phyloP scores from a whole-genome alignment of 35 echinoderm and acorn worm species.

The Nesometra sesokonis region DNA sequence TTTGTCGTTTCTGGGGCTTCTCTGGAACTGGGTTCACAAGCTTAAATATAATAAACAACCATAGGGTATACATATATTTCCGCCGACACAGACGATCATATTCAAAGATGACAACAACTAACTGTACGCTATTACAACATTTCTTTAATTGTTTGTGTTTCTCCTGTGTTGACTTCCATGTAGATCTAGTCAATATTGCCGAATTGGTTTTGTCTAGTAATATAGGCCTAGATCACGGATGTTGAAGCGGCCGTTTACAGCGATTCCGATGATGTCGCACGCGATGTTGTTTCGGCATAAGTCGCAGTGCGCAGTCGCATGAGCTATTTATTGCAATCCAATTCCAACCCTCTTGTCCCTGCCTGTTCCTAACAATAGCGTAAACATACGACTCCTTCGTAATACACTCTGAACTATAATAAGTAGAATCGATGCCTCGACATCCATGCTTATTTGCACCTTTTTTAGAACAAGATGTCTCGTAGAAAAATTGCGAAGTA shows the following conservation, averaged over 20 bases:
- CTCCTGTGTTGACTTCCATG: no score
- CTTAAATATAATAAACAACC: no score
- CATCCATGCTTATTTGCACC: not conserved
- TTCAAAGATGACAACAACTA: no score
- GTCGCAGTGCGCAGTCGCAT: slow-evolving; percentile 60
- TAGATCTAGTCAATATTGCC: no score
- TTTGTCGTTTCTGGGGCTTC: no score
- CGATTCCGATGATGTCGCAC: not conserved
- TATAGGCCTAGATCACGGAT: not conserved
- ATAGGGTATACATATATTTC: no score
- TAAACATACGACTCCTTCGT: slow-evolving; percentile 46
- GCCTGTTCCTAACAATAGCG: slow-evolving; percentile 31
- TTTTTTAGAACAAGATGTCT: slow-evolving; percentile 31
- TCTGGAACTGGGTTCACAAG: no score
- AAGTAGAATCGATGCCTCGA: slow-evolving; percentile 32
- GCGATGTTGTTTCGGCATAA: not conserved
- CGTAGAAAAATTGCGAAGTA: slow-evolving; percentile 50
- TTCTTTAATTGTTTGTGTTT: no score
- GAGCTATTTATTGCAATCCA: slow-evolving; percentile 53
- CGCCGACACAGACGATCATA: no score
- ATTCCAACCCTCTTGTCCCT: slow-evolving; percentile 48
- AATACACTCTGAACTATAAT: slow-evolving; percentile 42
- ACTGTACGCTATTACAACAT: no score
- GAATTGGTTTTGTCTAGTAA: no score
- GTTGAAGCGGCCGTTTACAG: not conserved